Evolutionary conservation across 2,888 invertebrate genomes (phyloP).

Genomic region (Ormyrus nitidulus): DNA sequence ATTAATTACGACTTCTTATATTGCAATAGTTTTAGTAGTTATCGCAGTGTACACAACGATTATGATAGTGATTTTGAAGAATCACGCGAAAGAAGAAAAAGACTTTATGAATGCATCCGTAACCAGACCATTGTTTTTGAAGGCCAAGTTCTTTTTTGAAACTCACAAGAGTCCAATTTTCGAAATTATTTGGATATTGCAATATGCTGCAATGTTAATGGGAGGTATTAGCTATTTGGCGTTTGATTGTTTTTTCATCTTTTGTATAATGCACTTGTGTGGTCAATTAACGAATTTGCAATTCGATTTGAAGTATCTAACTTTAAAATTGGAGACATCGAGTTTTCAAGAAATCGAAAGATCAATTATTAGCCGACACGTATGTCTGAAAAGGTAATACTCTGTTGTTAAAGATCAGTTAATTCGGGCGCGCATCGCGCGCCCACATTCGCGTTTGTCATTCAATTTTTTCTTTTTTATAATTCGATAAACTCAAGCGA

Average conservation of each 20-base stretch:
- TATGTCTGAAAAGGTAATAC: background rate
- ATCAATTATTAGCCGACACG: background rate
- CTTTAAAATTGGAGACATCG: too few species aligned
- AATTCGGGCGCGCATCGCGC: too few species aligned
- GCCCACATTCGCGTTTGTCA: too few species aligned
- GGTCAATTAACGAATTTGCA: constrained; percentile 16
- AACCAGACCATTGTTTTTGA: background rate
- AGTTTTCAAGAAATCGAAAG: background rate
- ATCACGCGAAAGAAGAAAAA: background rate
- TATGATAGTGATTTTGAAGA: constrained; percentile 22
- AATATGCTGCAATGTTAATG: too few species aligned
- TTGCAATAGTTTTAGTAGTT: constrained; percentile 22
- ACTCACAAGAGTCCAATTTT: background rate
- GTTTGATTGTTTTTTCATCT: constrained; percentile 10
- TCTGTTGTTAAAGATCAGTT: background rate
- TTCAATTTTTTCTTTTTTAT: too few species aligned
- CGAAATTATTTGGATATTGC: background rate
- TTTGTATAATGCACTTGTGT: background rate
- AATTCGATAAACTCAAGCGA: too few species aligned
- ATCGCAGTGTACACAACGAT: constrained; percentile 2
- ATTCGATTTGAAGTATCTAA: constrained; percentile 9
- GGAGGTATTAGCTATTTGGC: background rate
- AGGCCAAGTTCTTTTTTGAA: background rate
- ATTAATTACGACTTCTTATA: constrained; percentile 1
- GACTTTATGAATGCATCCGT: background rate